phyloP scores from a whole-genome alignment of 2,113 vertebrate species.

The Ariopsis seemanni region DNA sequence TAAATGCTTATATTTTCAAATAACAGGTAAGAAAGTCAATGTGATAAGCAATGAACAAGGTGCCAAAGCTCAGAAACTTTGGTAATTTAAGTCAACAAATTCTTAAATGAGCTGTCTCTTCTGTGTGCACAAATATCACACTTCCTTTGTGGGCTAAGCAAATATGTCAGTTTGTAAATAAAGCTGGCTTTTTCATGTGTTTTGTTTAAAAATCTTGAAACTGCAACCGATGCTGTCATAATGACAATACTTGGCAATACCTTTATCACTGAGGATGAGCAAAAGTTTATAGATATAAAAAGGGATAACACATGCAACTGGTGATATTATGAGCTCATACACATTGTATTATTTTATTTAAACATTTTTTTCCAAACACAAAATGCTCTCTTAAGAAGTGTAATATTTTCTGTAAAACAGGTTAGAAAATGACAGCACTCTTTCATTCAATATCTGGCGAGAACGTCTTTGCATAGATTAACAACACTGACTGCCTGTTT shows the following conservation, averaged over 20 bases:
- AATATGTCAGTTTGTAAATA: conserved; percentile 61
- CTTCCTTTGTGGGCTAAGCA: conserved; percentile 47
- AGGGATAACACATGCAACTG: background rate
- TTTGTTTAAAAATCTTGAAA: conserved; percentile 18
- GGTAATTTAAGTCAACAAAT: conserved; percentile 12
- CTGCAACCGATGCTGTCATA: conserved; percentile 48
- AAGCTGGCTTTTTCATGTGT: conserved; percentile 34
- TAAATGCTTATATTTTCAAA: conserved; percentile 5
- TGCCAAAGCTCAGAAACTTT: background rate
- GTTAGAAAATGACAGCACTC: background rate
- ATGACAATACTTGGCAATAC: conserved; percentile 53
- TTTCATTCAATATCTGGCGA: background rate
- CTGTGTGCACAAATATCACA: background rate
- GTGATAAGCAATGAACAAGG: conserved; percentile 24
- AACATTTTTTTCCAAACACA: background rate
- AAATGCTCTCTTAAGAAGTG: background rate
- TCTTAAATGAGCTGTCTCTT: conserved; percentile 18
- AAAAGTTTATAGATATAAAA: background rate
- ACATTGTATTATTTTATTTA: background rate
- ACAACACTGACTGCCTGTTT: background rate
- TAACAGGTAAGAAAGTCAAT: conserved; percentile 1
- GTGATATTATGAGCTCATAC: background rate
- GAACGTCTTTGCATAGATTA: background rate
- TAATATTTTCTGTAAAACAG: background rate
- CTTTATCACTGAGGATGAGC: conserved; percentile 42